Conservation (phyloP, 2,113 vertebrate genomes). For the Larimichthys crocea region DNA sequence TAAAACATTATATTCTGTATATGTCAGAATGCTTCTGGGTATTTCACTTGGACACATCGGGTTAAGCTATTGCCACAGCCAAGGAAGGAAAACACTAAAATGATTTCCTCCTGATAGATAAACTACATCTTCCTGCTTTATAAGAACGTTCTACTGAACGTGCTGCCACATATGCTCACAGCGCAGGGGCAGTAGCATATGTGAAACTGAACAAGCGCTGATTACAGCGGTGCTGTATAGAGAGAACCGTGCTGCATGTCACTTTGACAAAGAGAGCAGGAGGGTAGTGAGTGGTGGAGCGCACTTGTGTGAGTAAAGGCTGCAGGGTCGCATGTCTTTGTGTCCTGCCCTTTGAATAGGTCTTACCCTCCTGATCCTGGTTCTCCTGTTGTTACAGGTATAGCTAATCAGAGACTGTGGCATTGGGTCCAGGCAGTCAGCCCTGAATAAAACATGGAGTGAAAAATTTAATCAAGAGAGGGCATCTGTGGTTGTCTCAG, state of each 20-base stretch:
- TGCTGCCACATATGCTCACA: constrained; percentile 7
- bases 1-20: not conserved
- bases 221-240: constrained; percentile 1
- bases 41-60: not conserved
- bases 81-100: not conserved
- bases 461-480: constrained; percentile 75
- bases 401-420: constrained; percentile 74
- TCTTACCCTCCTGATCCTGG: constrained; percentile 55
- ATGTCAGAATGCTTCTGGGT: not conserved
- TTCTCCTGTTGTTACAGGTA: constrained; percentile 71
- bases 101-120: not conserved
- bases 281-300: constrained; percentile 54
- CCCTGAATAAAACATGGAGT: constrained; percentile 80
- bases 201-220: constrained; percentile 23
- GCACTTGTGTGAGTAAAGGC: constrained; percentile 47
- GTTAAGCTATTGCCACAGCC: not conserved
- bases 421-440: constrained; percentile 52
- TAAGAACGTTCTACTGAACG: not conserved
- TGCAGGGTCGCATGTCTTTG: constrained; percentile 61
- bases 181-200: constrained; percentile 18
- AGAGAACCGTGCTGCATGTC: constrained; percentile 32
- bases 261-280: constrained; percentile 56
- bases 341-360: constrained; percentile 68
- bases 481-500: constrained; percentile 72
- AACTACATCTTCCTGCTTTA: not conserved